Base-by-base conservation (phyloP, 2,888 invertebrate species). In the Eupeodes luniger region DNA sequence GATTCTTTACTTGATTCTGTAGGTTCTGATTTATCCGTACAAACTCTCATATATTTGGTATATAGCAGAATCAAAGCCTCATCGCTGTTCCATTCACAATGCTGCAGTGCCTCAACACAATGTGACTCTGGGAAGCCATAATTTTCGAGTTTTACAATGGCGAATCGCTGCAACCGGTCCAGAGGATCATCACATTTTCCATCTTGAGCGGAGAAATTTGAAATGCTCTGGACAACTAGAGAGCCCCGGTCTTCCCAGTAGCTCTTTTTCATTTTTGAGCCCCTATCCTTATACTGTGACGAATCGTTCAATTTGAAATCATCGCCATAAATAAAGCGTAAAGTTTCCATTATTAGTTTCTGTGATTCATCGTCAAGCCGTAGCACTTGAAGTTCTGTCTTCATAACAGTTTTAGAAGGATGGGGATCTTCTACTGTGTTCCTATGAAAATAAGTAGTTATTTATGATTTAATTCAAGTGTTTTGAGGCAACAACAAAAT, bases 171-270 rank as follows among this genome's bases (percentile, higher is more conserved):
- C 16, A 96, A 93, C 81, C 96, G 94, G 81, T 96, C 95, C 40
- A 95, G 95, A 6, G 96, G 95, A 7, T 80, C 66, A 7, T 95
- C 95, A 57, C 89, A 47, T 12, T 78, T 81, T 86, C 94, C 92
- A 0, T 95, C 94, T 40, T 93, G 92, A 44, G 94, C 94, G 0
- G 96, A 96, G 93, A 96, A 96, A 93, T 97, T 96, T 0, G 90
- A 89, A 3, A 93, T 91, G 51, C 94, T 92, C 77, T 96, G 96
- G 0, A 97, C 96, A 11, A 97, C 95, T 11, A 97, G 94, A 90
- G 96, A 96, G 6, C 97, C 97, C 89, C 96, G 94, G 91, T 97
- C 96, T 93, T 96, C 95, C 97, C 97, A 97, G 92, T 96, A 97
- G 34, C 96, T 95, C 90, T 96, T 96, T 57, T 95, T 95, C 51